Conservation (phyloP, 30 jellyfish, hydroid and myxozoan genomes). For the Sanderia malayensis region DNA sequence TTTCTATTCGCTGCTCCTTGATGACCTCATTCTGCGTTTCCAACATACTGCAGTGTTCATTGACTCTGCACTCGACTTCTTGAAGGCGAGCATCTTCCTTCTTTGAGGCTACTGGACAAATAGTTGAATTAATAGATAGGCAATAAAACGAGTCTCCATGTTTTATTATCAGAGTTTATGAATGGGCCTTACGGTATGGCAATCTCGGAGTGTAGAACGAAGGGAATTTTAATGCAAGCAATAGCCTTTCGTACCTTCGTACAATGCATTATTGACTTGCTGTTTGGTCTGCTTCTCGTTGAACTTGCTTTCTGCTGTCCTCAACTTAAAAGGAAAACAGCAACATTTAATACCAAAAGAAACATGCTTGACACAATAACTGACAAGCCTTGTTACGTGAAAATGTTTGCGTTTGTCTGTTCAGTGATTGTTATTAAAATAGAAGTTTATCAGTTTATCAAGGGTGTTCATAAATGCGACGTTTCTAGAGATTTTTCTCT, state of each 20-base stretch:
- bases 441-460: neutral
- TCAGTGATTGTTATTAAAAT: too few relatives aligned
- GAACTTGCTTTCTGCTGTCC: conserved; percentile 35
- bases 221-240: neutral
- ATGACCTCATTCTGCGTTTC: conserved; percentile 13
- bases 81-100: conserved; percentile 1
- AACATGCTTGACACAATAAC: neutral
- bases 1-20: conserved; percentile 5
- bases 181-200: neutral
- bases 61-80: neutral
- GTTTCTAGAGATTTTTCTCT: neutral
- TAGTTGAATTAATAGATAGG: too few relatives aligned
- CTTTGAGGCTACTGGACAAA: conserved; percentile 28
- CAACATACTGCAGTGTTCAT: neutral
- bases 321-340: conserved; percentile 16
- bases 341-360: neutral
- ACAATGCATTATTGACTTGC: conserved; percentile 41
- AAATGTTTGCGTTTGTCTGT: too few relatives aligned
- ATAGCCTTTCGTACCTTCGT: conserved; percentile 19
- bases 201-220: neutral
- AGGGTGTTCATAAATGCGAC: neutral
- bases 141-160: neutral
- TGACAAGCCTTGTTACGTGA: neutral
- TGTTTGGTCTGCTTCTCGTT: conserved; percentile 29
- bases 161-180: neutral